Evolutionary conservation across 2,113 vertebrate genomes (phyloP).

Genomic region (Saguinus midas): DNA sequence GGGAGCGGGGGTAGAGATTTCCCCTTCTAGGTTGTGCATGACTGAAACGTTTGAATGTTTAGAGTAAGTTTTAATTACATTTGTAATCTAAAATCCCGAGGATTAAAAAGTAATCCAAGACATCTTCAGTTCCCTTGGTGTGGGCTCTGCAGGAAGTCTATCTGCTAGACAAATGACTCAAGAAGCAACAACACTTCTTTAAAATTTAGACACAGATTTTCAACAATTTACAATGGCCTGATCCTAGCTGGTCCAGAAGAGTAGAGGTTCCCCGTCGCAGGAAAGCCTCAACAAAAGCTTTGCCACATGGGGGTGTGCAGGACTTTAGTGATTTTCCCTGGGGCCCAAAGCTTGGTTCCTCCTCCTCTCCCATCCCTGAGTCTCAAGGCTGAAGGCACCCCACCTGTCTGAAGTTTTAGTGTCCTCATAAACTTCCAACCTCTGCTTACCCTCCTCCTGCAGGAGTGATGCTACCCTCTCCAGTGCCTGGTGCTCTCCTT

Average conservation of each 20-base stretch:
- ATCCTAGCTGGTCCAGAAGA: background rate
- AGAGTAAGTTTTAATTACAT: background rate
- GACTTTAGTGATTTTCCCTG: background rate
- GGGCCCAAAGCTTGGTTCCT: background rate
- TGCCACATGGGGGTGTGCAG: background rate
- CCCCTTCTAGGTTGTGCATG: background rate
- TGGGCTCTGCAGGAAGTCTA: background rate
- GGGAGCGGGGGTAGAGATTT: background rate
- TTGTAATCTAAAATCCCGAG: constrained; percentile 35
- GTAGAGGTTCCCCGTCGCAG: background rate
- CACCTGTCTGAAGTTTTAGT: background rate
- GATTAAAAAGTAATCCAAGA: background rate
- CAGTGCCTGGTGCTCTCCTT: background rate
- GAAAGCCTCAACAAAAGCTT: background rate
- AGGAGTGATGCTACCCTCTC: background rate
- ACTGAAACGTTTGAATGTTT: background rate
- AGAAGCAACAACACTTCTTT: constrained; percentile 15
- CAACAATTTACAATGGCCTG: background rate
- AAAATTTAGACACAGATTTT: background rate
- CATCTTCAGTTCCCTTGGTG: background rate
- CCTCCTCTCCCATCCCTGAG: background rate
- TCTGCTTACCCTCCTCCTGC: background rate
- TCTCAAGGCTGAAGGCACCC: background rate
- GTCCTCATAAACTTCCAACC: background rate
- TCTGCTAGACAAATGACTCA: background rate